Evolutionary conservation across 2,888 invertebrate species (phyloP), one percentile per base, ranked within the genome.

Genomic region (Rhogogaster chlorosoma): DNA sequence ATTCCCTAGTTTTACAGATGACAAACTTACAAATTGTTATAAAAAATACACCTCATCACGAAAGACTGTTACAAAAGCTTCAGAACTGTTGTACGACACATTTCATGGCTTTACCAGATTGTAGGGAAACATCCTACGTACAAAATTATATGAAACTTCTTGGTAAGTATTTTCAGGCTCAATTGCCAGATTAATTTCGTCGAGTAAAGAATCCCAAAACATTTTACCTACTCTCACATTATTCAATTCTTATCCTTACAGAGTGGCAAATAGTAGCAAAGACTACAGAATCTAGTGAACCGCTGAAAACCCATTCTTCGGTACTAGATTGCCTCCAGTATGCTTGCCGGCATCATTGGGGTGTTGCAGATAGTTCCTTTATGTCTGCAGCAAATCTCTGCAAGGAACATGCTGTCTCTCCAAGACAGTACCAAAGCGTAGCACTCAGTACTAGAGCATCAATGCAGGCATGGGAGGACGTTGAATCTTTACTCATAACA

Each of bases 371-470:
- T 6, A 95, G 94, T 53, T 94, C 94, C 70, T 93, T 94, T 85
- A 94, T 94, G 91, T 95, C 95, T 0, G 95, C 96, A 0, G 91
- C 94, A 77, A 94, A 94, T 0, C 90, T 96, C 0, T 94, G 94
- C 84, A 95, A 95, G 86, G 92, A 95, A 83, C 96, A 96, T 89
- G 92, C 93, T 61, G 91, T 94, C 80, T 93, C 93, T 6, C 93
- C 95, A 0, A 93, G 95, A 1, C 96, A 96, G 86, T 96, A 96
- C 89, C 96, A 97, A 88, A 97, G 96, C 96, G 95, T 96, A 0
- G 96, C 95, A 0, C 89, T 97, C 0, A 95, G 95, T 87, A 96
- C 95, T 0, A 95, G 95, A 90, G 95, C 96, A 0, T 94, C 94
- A 67, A 90, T 94, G 1, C 94, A 94, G 85, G 95, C 95, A 57